phyloP scores from a whole-genome alignment of 2,113 vertebrate genomes.

The Motacilla alba region DNA sequence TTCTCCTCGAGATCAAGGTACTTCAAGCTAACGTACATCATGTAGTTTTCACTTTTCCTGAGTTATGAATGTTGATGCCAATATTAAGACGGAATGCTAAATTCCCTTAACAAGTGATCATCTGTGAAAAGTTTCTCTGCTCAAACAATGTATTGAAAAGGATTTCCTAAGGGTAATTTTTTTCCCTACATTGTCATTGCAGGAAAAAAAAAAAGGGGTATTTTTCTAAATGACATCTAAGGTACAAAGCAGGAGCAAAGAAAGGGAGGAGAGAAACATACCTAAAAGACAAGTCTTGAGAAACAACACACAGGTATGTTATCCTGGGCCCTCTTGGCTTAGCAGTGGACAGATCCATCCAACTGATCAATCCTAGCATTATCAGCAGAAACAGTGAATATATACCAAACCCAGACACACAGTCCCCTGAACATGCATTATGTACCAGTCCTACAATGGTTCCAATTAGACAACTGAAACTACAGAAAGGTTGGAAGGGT shows the following conservation, averaged over 20 bases:
- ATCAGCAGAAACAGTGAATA: background rate
- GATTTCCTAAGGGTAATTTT: background rate
- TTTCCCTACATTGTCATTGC: background rate
- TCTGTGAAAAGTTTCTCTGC: background rate
- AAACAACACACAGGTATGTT: background rate
- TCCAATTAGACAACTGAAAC: background rate
- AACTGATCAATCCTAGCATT: background rate
- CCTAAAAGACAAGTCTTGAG: background rate
- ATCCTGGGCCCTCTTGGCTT: background rate
- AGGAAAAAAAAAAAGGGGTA: background rate
- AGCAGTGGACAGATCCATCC: background rate
- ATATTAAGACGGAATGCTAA: background rate
- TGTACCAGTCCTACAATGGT: background rate
- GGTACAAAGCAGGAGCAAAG: background rate
- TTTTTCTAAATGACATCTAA: background rate
- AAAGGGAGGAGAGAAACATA: background rate
- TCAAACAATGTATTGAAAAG: background rate
- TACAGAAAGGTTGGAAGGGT: background rate
- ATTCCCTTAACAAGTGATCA: background rate
- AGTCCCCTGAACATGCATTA: background rate
- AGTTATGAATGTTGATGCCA: background rate
- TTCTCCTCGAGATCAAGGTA: background rate
- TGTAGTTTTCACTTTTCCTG: background rate
- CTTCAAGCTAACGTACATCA: background rate
- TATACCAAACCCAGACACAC: background rate